Evolutionary conservation across 1,140 invertebrate species (phyloP).

Genomic region (Drosophila lini): DNA sequence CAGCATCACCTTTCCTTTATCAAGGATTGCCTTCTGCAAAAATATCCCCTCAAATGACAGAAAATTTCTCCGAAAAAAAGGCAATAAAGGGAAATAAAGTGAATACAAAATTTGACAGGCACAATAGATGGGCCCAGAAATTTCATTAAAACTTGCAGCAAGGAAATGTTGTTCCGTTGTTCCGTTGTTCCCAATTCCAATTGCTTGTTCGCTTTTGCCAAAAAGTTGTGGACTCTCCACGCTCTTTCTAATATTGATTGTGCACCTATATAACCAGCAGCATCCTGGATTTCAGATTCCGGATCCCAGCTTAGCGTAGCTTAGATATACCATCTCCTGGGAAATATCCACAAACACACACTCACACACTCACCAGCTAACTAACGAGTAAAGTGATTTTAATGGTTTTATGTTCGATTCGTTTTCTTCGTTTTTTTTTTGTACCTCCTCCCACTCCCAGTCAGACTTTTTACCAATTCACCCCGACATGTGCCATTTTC

Average conservation of each 20-base stretch:
- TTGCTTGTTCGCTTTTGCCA: conserved; percentile 17
- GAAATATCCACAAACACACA: neutral
- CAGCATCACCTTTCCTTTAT: neutral
- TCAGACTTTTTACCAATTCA: conserved; percentile 23
- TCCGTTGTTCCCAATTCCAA: conserved; percentile 31
- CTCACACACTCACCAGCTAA: conserved; percentile 26
- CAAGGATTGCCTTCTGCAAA: too few relatives aligned
- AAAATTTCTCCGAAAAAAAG: neutral
- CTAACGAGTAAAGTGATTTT: conserved; percentile 74
- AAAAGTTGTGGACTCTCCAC: conserved; percentile 22
- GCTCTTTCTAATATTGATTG: conserved; percentile 28
- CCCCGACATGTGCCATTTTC: conserved; percentile 61
- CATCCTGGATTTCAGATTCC: neutral
- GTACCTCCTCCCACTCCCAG: neutral
- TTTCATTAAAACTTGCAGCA: conserved; percentile 61
- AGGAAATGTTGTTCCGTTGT: conserved; percentile 44
- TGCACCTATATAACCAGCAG: conserved; percentile 21
- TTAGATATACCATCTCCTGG: conserved; percentile 30
- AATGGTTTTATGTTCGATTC: conserved; percentile 65
- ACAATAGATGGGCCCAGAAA: conserved; percentile 29
- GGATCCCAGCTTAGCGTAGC: conserved; percentile 14
- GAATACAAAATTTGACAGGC: conserved; percentile 10
- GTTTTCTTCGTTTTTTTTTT: conserved; percentile 25
- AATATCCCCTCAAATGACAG: neutral
- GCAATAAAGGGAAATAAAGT: neutral